Conservation (phyloP, 2,797 vertebrate genomes). For the Acanthurus tractus region DNA sequence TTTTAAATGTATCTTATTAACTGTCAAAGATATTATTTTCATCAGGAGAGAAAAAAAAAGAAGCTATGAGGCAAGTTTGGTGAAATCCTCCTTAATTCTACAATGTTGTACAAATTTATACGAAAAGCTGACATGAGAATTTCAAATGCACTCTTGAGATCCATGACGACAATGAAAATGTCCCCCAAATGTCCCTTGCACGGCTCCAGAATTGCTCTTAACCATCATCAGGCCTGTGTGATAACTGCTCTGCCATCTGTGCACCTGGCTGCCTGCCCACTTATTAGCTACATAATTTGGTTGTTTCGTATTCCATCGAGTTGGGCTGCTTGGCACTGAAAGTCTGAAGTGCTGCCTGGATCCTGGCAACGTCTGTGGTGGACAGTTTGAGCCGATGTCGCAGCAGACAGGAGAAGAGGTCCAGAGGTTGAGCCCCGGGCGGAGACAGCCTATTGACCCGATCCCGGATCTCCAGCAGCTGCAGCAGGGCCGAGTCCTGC, state of each 20-base stretch:
- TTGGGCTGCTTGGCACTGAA: conserved; percentile 97
- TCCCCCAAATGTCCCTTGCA: conserved; percentile 66
- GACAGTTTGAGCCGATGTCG: conserved; percentile 97
- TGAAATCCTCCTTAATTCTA: conserved; percentile 72
- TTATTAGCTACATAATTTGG: conserved; percentile 99
- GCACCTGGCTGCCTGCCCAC: conserved; percentile 58
- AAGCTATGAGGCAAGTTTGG: conserved; percentile 71
- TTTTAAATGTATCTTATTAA: conserved; percentile 50
- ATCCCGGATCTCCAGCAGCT: conserved; percentile 95
- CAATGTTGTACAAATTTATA: conserved; percentile 78
- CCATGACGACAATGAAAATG: conserved; percentile 62
- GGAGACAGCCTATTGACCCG: conserved; percentile 97
- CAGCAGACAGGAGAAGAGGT: conserved; percentile 96
- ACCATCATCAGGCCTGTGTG: conserved; percentile 60
- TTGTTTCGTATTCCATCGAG: conserved; percentile 96
- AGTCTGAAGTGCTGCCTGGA: conserved; percentile 94
- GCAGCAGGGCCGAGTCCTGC: conserved; percentile 95
- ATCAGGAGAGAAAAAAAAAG: conserved; percentile 41
- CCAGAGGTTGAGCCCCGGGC: conserved; percentile 92
- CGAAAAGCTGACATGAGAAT: conserved; percentile 72
- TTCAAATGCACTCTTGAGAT: conserved; percentile 68
- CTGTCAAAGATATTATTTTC: conserved; percentile 57
- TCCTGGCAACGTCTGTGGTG: conserved; percentile 94
- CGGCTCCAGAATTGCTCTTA: conserved; percentile 61
- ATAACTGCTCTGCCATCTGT: conserved; percentile 72